These are phyloP conservation scores for Microtus montanus DNA, from an alignment of 2,113 vertebrate species.

Conservation along the genomic window DNA sequence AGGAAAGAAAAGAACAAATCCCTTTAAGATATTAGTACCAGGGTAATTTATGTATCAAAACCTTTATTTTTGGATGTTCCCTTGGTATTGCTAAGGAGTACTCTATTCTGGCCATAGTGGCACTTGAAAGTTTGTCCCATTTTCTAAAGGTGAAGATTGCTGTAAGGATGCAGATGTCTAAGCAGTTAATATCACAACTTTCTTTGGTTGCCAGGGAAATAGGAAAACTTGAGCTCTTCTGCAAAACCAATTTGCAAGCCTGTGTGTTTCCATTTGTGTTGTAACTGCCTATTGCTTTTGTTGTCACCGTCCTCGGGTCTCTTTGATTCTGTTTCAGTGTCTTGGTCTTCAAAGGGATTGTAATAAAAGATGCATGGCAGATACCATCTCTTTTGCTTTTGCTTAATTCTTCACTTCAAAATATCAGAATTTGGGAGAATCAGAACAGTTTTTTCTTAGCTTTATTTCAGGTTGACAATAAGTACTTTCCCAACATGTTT, in stretches of 20 bases:
- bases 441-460: neutral
- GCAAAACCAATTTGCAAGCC: slow-evolving; percentile 40
- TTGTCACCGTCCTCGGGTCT: neutral
- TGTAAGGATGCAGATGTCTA: slow-evolving; percentile 11
- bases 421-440: neutral
- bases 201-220: slow-evolving; percentile 32
- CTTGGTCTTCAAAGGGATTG: neutral
- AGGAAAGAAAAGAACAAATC: neutral
- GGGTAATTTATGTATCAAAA: neutral
- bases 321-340: neutral
- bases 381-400: neutral
- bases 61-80: neutral
- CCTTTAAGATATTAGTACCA: neutral
- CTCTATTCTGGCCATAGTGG: neutral
- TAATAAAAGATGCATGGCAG: neutral
- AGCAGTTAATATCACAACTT: slow-evolving; percentile 7
- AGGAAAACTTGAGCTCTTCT: slow-evolving; percentile 17
- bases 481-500: neutral
- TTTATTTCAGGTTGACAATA: neutral
- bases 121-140: neutral
- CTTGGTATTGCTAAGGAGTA: neutral
- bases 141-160: slow-evolving; percentile 8
- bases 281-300: slow-evolving; percentile 5
- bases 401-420: neutral
- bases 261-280: neutral